phyloP scores from a whole-genome alignment of 2,888 invertebrate species.

The Rotaria macrura region DNA sequence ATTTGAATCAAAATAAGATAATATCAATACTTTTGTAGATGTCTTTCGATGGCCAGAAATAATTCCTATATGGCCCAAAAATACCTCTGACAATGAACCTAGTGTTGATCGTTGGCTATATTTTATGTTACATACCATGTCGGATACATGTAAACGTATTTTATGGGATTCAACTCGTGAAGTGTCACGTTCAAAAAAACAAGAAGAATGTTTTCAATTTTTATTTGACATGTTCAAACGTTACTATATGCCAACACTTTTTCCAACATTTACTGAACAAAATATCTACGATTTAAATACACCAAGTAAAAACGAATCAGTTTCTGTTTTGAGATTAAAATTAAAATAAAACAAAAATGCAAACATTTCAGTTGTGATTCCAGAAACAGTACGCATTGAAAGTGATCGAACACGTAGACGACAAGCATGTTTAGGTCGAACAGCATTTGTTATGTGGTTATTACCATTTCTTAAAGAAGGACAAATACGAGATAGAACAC shows the following conservation, averaged over 20 bases:
- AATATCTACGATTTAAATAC: neutral
- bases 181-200: constrained; percentile 63
- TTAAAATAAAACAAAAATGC: neutral
- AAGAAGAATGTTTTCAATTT: constrained; percentile 76
- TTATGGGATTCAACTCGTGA: neutral
- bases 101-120: neutral
- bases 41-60: neutral
- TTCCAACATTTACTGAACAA: constrained; percentile 55
- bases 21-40: neutral
- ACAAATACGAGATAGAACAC: neutral
- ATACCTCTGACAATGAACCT: neutral
- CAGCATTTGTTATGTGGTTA: constrained; percentile 13
- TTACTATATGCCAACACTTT: constrained; percentile 76
- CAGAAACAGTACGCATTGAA: neutral
- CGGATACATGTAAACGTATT: constrained; percentile 18
- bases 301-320: neutral
- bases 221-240: constrained; percentile 78
- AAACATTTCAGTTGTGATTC: neutral
- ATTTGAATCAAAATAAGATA: neutral
- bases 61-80: neutral
- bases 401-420: neutral
- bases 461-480: constrained; percentile 12
- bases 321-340: neutral
- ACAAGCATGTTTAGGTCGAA: constrained; percentile 1
- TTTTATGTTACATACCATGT: constrained; percentile 6